Percentiles rank a stretch among this genome's conserved stretches.
phyloP scores from a whole-genome alignment of 2,888 invertebrate genomes.

The Asteroscopus sphinx region DNA sequence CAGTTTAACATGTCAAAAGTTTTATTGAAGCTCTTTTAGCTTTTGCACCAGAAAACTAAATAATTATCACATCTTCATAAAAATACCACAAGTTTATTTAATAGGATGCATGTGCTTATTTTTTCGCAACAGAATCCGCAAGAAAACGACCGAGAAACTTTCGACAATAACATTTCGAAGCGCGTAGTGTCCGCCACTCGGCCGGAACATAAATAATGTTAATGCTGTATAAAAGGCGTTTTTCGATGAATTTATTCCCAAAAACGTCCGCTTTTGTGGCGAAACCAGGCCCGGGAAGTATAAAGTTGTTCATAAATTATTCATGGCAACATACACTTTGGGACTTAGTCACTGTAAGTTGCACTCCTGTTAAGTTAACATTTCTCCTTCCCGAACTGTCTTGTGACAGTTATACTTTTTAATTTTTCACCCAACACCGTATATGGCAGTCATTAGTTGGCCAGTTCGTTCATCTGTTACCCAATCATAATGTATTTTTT shows the following conservation, averaged over 20 bases:
- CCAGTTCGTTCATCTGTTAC: conserved; percentile 32
- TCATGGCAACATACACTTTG: conserved; percentile 68
- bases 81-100: conserved; percentile 29
- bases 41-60: conserved; percentile 11
- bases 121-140: conserved; percentile 40
- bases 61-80: conserved; percentile 36
- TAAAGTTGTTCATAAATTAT: conserved; percentile 87
- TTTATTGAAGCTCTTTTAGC: not conserved
- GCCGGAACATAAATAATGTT: conserved; percentile 82
- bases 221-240: conserved; percentile 84
- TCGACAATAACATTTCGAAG: conserved; percentile 60
- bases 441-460: conserved; percentile 44
- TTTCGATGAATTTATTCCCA: conserved; percentile 85
- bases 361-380: conserved; percentile 65
- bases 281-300: conserved; percentile 78
- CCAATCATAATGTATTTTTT: conserved; percentile 43
- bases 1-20: not conserved
- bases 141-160: conserved; percentile 50
- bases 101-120: conserved; percentile 54
- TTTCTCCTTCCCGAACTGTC: conserved; percentile 51
- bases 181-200: conserved; percentile 57
- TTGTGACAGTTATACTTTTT: conserved; percentile 21
- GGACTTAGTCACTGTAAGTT: conserved; percentile 72
- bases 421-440: conserved; percentile 29
- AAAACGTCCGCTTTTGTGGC: conserved; percentile 79